A percentile compares a stretch with the other conserved stretches of the same genome.
Conservation (phyloP, 2,888 invertebrate genomes). For the Eupithecia dodoneata region DNA sequence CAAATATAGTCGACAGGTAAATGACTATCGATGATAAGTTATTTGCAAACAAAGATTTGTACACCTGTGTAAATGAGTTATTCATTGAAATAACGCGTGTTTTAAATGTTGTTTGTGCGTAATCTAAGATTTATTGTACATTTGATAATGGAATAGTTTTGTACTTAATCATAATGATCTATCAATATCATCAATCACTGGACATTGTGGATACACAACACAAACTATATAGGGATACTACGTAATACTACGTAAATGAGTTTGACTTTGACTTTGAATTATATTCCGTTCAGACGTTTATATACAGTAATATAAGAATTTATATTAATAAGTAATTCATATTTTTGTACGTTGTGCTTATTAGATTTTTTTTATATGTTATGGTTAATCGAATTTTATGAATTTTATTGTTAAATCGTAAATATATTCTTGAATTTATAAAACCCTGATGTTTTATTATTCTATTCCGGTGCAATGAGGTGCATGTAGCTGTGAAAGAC, state of each 20-base stretch:
- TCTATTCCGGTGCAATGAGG: neutral
- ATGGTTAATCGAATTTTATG: neutral
- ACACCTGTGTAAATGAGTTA: slow-evolving; percentile 7
- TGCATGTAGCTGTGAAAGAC: neutral
- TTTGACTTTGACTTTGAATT: too few species aligned
- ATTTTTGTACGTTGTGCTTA: neutral
- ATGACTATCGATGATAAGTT: slow-evolving; percentile 11
- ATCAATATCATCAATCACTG: neutral
- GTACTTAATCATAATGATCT: neutral
- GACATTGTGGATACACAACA: neutral
- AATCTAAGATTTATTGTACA: neutral
- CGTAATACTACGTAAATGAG: too few species aligned
- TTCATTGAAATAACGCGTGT: neutral
- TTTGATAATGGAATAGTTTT: slow-evolving; percentile 1
- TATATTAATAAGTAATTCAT: neutral
- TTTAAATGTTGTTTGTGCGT: neutral
- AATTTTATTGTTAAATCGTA: neutral
- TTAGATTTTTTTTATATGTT: neutral
- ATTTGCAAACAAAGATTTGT: neutral
- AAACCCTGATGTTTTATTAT: neutral
- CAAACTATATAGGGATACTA: too few species aligned
- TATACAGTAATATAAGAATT: neutral
- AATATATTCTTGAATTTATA: neutral
- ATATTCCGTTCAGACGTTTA: neutral
- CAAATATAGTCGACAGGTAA: slow-evolving; percentile 9